Evolutionary conservation across 2,888 invertebrate species (phyloP), one percentile per base, ranked within the genome.

Genomic region (Philhelius pedissequus): DNA sequence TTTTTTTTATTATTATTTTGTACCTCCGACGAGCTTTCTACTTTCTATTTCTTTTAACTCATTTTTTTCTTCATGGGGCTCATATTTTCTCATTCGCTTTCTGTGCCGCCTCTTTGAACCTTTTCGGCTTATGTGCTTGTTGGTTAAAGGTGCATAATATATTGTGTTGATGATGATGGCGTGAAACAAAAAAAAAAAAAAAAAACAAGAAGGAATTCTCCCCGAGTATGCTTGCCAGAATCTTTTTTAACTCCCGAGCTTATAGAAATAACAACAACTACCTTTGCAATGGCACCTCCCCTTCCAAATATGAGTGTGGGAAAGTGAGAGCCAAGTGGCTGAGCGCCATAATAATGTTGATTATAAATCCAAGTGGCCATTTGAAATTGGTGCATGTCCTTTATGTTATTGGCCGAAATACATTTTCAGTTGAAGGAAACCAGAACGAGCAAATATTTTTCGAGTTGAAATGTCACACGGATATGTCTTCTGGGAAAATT

Each of bases 111-210:
- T 80, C 75, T 84, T 84, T 84, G 84, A 84, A 80, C 84, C 84
- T 84, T 84, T 84, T 84, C 75, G 79, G 75, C 75, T 75, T 84
- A 76, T 80, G 56, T 71, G 68, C 76, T 71, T 80, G 75, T 80
- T 80, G 80, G 75, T 80, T 79, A 80, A 76, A 84, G 84, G 80
- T 76, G 84, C 84, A 84, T 84, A 84, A 84, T 84, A 84, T 75
- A 84, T 84, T 84, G 84, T 84, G 80, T 76, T 70, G 71, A 84
- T 71, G 80, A 84, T 71, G 84, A 75, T 71, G 80, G 84, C 84
- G 84, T 84, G 66, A 84, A 84, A 84, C 79, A 84, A 80, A 75
- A 69, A 58, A 78, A 71, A 73, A 77, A 38, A 22, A 32, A 32
- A 73, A 50, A 20, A 58, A 62, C 62, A 43, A 22, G 50, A 25